Percentiles rank a stretch among this genome's conserved stretches.
These are phyloP conservation scores for Halisarca cf. caerulea DNA, from an alignment of 37 sponge, comb jelly and placozoan species.

Conservation along the genomic window DNA sequence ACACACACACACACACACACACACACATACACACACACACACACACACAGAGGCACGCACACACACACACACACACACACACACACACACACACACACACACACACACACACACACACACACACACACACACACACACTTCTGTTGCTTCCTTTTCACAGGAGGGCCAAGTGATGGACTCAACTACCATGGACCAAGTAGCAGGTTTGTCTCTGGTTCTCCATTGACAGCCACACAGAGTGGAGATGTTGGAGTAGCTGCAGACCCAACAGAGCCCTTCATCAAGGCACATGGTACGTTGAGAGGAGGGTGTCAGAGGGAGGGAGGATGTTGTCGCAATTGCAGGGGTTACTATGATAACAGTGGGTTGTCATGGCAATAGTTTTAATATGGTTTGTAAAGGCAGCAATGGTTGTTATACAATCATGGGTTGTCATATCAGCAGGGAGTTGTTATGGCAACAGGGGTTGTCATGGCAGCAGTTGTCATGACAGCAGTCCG, in stretches of 20 bases:
- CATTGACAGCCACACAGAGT: too few species aligned
- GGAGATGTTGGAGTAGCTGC: too few species aligned
- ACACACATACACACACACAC: background rate
- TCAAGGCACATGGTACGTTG: conserved; percentile 9
- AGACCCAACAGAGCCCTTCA: background rate
- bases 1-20: conserved; percentile 14
- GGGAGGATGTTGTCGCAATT: too few species aligned
- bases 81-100: conserved; percentile 12
- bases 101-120: conserved; percentile 27
- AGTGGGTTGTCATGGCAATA: too few species aligned
- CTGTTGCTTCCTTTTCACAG: background rate
- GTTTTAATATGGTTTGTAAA: too few species aligned
- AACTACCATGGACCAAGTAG: background rate
- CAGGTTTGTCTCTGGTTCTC: background rate
- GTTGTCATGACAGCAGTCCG: too few species aligned
- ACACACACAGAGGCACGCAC: conserved; percentile 24
- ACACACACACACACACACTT: background rate
- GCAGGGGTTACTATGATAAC: too few species aligned
- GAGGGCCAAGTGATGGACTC: background rate
- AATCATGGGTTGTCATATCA: too few species aligned
- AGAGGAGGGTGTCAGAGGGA: too few species aligned
- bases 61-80: conserved; percentile 29
- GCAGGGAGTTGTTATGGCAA: too few species aligned
- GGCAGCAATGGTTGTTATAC: too few species aligned
- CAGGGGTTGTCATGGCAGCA: too few species aligned